phyloP scores from a whole-genome alignment of 1,140 invertebrate species.

The Rhopalosiphum padi region DNA sequence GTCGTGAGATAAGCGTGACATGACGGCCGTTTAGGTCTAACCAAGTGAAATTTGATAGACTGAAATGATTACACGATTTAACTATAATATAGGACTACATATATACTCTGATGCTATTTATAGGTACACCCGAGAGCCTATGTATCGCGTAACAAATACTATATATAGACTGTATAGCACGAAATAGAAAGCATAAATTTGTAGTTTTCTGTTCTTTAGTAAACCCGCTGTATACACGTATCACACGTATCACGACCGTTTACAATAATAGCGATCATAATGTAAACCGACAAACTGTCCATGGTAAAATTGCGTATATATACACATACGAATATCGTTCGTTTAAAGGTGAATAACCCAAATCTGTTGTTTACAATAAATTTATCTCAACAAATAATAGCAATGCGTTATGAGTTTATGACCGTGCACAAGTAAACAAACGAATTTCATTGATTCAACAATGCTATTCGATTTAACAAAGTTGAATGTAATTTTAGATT shows the following conservation, averaged over 20 bases:
- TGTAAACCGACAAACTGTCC: background rate
- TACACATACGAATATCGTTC: background rate
- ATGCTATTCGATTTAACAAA: background rate
- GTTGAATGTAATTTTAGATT: background rate
- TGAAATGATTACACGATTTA: background rate
- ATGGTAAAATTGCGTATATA: background rate
- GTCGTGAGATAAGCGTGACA: background rate
- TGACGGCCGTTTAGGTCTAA: constrained; percentile 5
- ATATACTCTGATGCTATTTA: background rate
- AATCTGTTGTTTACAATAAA: background rate
- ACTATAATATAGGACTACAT: background rate
- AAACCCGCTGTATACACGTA: background rate
- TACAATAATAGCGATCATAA: background rate
- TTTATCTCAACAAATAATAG: background rate
- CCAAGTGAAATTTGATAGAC: constrained; percentile 9
- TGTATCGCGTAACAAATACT: background rate
- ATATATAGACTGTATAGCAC: background rate
- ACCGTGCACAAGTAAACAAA: background rate
- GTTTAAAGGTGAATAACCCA: background rate
- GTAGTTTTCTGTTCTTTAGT: background rate
- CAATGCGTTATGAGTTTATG: background rate
- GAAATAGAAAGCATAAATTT: background rate
- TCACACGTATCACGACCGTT: background rate
- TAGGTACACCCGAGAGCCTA: background rate
- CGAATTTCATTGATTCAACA: background rate